Evolutionary conservation across 2,113 vertebrate species (phyloP).

Genomic region (Strigops habroptila): DNA sequence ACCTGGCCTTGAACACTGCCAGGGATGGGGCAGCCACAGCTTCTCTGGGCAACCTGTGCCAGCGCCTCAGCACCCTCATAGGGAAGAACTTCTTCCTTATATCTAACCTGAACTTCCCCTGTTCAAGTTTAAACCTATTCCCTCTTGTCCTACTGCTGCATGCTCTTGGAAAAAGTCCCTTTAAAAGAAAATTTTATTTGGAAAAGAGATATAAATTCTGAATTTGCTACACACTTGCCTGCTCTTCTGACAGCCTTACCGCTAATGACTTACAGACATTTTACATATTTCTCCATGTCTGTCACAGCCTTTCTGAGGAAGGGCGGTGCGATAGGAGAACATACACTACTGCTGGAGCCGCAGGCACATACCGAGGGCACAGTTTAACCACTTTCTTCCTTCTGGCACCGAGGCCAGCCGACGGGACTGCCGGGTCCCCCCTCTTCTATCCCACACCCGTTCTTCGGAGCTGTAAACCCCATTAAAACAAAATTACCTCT

Average conservation of each 20-base stretch:
- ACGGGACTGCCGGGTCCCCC: not conserved
- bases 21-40: not conserved
- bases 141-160: not conserved
- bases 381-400: not conserved
- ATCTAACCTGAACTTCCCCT: not conserved
- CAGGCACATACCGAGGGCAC: too few relatives aligned
- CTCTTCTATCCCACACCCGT: not conserved
- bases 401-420: too few relatives aligned
- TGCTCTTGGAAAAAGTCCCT: not conserved
- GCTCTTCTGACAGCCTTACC: not conserved
- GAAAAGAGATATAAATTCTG: too few relatives aligned
- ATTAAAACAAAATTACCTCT: not conserved
- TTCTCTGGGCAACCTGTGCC: not conserved
- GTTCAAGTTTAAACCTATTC: not conserved
- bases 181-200: not conserved
- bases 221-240: not conserved
- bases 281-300: fast-evolving
- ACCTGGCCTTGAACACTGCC: not conserved
- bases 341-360: fast-evolving
- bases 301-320: not conserved
- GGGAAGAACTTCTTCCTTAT: not conserved
- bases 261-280: not conserved
- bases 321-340: not conserved
- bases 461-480: not conserved
- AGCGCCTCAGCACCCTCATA: not conserved